Percentiles rank a stretch among this genome's conserved stretches.
Conservation (phyloP, 1,140 invertebrate genomes). For the Tenebrio molitor region DNA sequence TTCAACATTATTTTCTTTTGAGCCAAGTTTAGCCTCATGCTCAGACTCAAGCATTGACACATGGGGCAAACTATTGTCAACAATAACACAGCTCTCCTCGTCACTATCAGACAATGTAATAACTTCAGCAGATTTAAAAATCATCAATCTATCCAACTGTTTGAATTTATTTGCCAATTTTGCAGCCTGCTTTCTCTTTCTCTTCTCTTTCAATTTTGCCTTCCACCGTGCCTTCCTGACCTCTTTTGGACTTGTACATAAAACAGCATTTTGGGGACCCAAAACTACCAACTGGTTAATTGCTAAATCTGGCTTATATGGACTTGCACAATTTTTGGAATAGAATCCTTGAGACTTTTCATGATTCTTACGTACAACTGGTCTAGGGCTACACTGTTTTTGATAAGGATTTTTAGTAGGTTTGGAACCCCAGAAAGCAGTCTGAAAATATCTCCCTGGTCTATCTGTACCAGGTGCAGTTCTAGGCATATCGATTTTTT, state of each 20-base stretch:
- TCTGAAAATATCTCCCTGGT: no score
- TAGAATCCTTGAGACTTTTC: neutral
- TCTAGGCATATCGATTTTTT: no score
- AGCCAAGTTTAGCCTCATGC: constrained; percentile 23
- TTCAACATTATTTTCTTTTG: constrained; percentile 7
- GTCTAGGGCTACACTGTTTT: neutral
- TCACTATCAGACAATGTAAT: constrained; percentile 40
- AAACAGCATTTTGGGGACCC: neutral
- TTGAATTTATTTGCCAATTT: constrained; percentile 14
- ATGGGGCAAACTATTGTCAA: constrained; percentile 8
- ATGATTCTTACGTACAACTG: neutral
- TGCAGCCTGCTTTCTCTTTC: neutral
- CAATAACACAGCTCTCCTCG: constrained; percentile 38
- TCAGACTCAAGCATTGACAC: constrained; percentile 2
- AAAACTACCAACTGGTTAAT: constrained; percentile 18
- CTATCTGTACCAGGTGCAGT: no score
- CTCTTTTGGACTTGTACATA: constrained; percentile 6
- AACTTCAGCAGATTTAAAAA: no score
- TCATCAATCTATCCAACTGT: no score
- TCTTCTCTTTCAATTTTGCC: neutral
- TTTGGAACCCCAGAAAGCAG: no score
- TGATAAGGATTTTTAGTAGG: neutral
- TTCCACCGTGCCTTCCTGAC: neutral
- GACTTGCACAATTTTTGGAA: neutral
- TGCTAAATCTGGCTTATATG: neutral